Percentiles rank a stretch among this genome's conserved stretches.
Conservation (phyloP, 2,888 invertebrate genomes). For the Zaprionus obscuricornis region DNA sequence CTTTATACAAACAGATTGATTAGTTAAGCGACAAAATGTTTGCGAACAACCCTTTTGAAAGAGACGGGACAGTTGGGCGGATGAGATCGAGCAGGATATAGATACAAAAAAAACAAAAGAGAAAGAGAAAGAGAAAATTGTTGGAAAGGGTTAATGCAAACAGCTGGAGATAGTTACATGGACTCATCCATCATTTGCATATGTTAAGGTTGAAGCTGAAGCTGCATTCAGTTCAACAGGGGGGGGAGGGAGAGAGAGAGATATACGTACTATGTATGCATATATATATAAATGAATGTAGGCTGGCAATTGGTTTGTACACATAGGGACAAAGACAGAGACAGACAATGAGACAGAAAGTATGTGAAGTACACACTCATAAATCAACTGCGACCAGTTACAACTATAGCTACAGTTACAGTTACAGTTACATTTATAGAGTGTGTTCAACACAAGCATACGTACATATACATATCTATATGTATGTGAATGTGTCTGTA, state of each 20-base stretch:
- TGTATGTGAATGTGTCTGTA: slow-evolving; percentile 27
- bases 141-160: slow-evolving; percentile 19
- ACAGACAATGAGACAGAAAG: no score
- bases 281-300: slow-evolving; percentile 5
- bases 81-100: no score
- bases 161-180: slow-evolving; percentile 41
- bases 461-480: not conserved
- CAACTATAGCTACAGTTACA: slow-evolving; percentile 41
- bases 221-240: slow-evolving; percentile 33
- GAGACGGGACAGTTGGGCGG: no score
- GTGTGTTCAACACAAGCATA: not conserved
- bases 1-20: slow-evolving; percentile 40
- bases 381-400: slow-evolving; percentile 50
- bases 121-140: no score
- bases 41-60: no score
- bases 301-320: slow-evolving; percentile 30
- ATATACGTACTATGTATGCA: no score
- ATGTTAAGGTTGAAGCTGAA: slow-evolving; percentile 24
- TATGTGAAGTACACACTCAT: slow-evolving; percentile 26
- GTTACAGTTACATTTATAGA: slow-evolving; percentile 45
- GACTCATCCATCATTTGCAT: slow-evolving; percentile 71
- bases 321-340: slow-evolving; percentile 15
- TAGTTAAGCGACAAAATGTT: slow-evolving; percentile 43
- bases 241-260: not conserved
- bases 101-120: no score